phyloP scores from a whole-genome alignment of 1,140 invertebrate species.

The Aphidius ervi region DNA sequence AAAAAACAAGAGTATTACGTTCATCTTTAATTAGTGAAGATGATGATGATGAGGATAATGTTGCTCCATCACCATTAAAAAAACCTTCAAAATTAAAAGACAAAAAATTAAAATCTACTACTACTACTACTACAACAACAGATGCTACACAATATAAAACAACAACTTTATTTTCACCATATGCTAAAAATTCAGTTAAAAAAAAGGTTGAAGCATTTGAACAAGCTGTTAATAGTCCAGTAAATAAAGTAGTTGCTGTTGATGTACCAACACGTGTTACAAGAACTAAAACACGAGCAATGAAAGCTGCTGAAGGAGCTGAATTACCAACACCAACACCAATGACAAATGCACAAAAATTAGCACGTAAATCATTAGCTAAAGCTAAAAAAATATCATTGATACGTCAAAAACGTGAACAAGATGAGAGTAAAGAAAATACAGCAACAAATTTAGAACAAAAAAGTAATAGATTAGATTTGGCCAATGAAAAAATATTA shows the following conservation, averaged over 20 bases:
- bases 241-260: slow-evolving; percentile 31
- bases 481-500: slow-evolving; percentile 26
- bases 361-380: slow-evolving; percentile 42
- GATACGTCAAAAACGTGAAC: slow-evolving; percentile 34
- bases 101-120: neutral
- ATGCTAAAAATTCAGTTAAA: slow-evolving; percentile 58
- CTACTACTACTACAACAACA: neutral
- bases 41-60: neutral
- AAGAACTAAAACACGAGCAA: slow-evolving; percentile 48
- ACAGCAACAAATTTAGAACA: slow-evolving; percentile 20
- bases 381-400: slow-evolving; percentile 43
- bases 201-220: slow-evolving; percentile 62
- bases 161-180: slow-evolving; percentile 53
- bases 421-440: slow-evolving; percentile 41
- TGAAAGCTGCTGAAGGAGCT: slow-evolving; percentile 29
- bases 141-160: slow-evolving; percentile 28
- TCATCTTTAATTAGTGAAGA: too few relatives aligned
- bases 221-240: slow-evolving; percentile 38
- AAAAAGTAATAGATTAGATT: slow-evolving; percentile 21
- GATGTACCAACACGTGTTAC: slow-evolving; percentile 38
- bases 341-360: slow-evolving; percentile 28
- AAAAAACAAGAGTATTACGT: neutral
- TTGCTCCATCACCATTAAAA: neutral
- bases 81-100: neutral
- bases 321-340: slow-evolving; percentile 3